Evolutionary conservation across 2,888 invertebrate species (phyloP), one percentile per base, ranked within the genome.

Genomic region (Siphonodentalium dalli): DNA sequence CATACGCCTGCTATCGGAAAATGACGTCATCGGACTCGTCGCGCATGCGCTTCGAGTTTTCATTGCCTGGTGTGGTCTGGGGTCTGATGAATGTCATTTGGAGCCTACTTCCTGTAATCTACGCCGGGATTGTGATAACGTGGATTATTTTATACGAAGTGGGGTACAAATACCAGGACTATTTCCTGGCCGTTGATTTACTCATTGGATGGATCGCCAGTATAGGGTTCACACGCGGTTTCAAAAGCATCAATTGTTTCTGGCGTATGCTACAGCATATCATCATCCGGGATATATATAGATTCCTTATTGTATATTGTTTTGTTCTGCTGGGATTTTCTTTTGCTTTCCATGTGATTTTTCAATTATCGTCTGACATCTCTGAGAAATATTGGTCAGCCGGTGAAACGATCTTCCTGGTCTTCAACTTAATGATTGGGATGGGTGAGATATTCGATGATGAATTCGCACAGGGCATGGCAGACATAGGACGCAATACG

Each of bases 381-480:
- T 56, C 61, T 0, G 48, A 58, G n/a, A 58, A 56, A 8, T 75
- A 71, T 50, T 48, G 63, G 0, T 63, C 58, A 11, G 63, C 71
- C 0, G 61, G 65, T 11, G 63, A 73, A 50, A 74, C 79, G 0
- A 53, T 77, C 8, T 80, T 77, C 54, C 54, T 71, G 18, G 63
- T 71, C 5, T 79, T 79, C 52, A 78, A 78, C 56, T 57, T 78
- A 51, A 75, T 79, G 78, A 61, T 80, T 1, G 80, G 80, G 2
- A 77, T 75, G 71, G 74, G 57, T 0, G 71, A 74, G 40, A 45
- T 74, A 3, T 71, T 76, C 43, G 69, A 69, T 13, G 71, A 64
- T 26, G 41, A 48, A 11, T 69, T 75, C 39, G 69, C 69, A 38
- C 38, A 53, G 0, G 58, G 55, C 28, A 66, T 77, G 56, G 13